Evolutionary conservation across 92 coral and sea anemone genomes (phyloP), one percentile per base, ranked within the genome.

Genomic region (Desmophyllum pertusum): DNA sequence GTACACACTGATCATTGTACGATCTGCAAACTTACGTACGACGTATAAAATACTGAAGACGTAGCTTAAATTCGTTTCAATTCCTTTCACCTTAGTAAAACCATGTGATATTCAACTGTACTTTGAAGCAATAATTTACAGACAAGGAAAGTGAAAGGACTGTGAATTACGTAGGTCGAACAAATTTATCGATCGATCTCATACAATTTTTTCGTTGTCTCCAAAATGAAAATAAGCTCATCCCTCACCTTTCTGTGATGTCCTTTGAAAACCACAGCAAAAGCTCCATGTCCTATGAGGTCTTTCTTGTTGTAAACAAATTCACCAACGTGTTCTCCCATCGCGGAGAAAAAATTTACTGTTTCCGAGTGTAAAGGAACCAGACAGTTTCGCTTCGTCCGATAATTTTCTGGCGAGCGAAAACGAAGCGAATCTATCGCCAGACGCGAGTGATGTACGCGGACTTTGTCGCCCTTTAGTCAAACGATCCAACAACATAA

Each of bases 261-360:
- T 81, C 98, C 98, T 83, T 96, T 96, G 84, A 96, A 96, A 76
- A 96, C 98, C 48, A 96, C 98, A 61, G 98, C 98, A 83, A 96
- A 96, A 43, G 98, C 98, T 31, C 98, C 98, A 81, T 96, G 98
- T 36, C 98, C 98, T 78, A 96, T 94, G 14, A 96, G 90, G 73
- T 96, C 98, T 78, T 94, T 96, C 90, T 94, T 94, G 78, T 83
- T 89, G 85, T 96, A 96, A 73, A 86, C 92, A 81, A 96, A 96
- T 40, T 96, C 98, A 69, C 98, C 98, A 38, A 96, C 96, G 74
- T 73, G 78, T 78, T 93, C 97, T 72, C 87, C 78, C 97, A 93
- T 93, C 30, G 35, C 39, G 19, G 81, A 84, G 40, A 75, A 71
- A 39, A 68, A 76, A 40, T 74, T 57, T 57, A 39, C 55, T 48